These are phyloP conservation scores for Neolamprologus brichardi DNA, from an alignment of 2,113 vertebrate genomes.

Conservation along the genomic window DNA sequence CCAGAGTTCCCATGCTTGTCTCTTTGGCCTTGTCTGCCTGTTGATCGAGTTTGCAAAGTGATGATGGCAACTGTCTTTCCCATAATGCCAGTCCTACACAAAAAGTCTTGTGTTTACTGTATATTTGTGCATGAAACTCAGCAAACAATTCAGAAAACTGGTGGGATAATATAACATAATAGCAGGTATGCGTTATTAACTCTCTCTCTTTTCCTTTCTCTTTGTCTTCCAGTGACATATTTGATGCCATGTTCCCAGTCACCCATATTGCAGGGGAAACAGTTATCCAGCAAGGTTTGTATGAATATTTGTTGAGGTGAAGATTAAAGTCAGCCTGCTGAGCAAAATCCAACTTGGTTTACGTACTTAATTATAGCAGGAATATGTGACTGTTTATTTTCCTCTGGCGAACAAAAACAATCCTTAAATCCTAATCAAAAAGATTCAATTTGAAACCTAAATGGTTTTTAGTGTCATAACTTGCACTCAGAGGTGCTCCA, in stretches of 20 bases:
- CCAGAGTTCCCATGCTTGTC: slow-evolving; percentile 15
- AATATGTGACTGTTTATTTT: background rate
- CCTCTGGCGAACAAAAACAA: background rate
- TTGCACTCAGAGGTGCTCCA: background rate
- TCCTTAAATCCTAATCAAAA: background rate
- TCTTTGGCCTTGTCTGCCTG: background rate
- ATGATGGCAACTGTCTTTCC: background rate
- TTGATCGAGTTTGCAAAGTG: background rate
- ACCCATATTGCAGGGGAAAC: slow-evolving; percentile 96
- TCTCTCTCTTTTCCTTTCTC: background rate
- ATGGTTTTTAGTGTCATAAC: background rate
- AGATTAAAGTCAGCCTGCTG: background rate
- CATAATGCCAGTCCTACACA: background rate
- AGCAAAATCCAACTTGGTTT: background rate
- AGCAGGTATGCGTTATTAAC: background rate
- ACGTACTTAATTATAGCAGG: background rate
- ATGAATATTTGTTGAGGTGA: background rate
- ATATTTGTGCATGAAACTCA: background rate
- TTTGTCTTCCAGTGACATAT: slow-evolving; percentile 85
- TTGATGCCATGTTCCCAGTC: slow-evolving; percentile 97
- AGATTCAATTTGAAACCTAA: background rate
- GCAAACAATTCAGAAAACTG: background rate
- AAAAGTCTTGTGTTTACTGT: background rate
- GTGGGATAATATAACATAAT: background rate
- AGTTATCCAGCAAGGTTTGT: slow-evolving; percentile 91